Evolutionary conservation across 2,113 vertebrate species (phyloP).

Genomic region (Phyllostomus discolor): DNA sequence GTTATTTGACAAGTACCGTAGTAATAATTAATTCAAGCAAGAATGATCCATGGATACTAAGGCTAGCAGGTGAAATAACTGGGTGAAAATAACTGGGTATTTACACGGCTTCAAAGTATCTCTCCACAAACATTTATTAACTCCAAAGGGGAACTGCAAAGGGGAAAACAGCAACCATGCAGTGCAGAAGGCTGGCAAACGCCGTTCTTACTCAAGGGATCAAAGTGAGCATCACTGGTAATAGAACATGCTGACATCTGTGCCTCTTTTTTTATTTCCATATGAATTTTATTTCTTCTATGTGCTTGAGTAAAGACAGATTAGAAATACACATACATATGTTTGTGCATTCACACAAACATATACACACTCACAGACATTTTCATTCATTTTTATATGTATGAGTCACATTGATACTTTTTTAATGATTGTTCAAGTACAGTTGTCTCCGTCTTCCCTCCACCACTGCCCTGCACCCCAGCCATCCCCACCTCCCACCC

Average conservation of each 20-base stretch:
- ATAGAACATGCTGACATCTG: background rate
- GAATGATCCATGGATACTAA: background rate
- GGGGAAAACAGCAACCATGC: background rate
- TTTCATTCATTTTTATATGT: background rate
- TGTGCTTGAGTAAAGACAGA: background rate
- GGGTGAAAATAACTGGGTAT: too few relatives aligned
- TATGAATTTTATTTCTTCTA: background rate
- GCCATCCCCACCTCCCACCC: too few relatives aligned
- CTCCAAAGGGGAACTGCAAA: background rate
- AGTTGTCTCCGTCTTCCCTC: too few relatives aligned
- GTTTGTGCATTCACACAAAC: background rate
- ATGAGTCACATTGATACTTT: background rate
- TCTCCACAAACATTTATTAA: background rate
- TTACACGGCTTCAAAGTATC: background rate
- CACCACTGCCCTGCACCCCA: too few relatives aligned
- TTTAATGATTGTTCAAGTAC: too few relatives aligned
- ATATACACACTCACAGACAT: background rate
- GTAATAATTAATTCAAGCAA: constrained; percentile 14
- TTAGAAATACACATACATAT: background rate
- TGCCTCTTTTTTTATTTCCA: background rate
- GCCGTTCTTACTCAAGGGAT: background rate
- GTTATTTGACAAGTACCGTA: background rate
- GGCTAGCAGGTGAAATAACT: background rate
- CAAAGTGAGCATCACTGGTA: background rate
- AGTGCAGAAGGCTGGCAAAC: background rate